These are phyloP conservation scores for Bujurquina vittata DNA, from an alignment of 2,113 vertebrate species.

Conservation along the genomic window DNA sequence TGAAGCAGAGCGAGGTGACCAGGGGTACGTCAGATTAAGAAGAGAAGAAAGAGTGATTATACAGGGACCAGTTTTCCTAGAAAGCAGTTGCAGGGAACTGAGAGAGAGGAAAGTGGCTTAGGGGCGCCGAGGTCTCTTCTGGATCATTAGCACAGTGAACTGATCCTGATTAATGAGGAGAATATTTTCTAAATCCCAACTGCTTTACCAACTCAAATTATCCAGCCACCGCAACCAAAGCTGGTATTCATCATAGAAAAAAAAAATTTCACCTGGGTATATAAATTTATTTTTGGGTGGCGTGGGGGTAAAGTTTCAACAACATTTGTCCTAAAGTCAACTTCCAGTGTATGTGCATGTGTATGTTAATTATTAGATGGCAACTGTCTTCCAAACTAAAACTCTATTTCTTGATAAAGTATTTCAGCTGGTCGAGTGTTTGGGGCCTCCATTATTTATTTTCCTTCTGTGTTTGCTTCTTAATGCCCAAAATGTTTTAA, in stretches of 20 bases:
- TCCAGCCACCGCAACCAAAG: constrained; percentile 32
- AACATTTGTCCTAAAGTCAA: neutral
- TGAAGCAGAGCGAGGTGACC: constrained; percentile 56
- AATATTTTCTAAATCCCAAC: constrained; percentile 57
- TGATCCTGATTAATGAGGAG: constrained; percentile 76
- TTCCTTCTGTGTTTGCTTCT: neutral
- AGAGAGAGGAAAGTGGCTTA: constrained; percentile 57
- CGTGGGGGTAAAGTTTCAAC: neutral
- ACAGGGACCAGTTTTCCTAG: constrained; percentile 73
- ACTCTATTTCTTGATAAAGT: too few relatives aligned
- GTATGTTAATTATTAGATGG: neutral
- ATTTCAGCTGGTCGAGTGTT: neutral
- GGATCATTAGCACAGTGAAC: constrained; percentile 72
- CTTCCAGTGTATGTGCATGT: neutral
- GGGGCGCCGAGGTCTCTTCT: constrained; percentile 53
- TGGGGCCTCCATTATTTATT: neutral
- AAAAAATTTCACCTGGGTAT: neutral
- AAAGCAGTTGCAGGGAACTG: constrained; percentile 65
- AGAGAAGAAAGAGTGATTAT: constrained; percentile 55
- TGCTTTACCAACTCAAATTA: constrained; percentile 59
- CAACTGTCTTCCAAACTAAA: neutral
- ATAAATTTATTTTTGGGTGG: neutral
- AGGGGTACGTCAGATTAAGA: constrained; percentile 59
- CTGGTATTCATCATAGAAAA: neutral
- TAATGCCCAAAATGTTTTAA: neutral